Base-by-base conservation (phyloP, 2,113 vertebrate species). In the Sylvia atricapilla region DNA sequence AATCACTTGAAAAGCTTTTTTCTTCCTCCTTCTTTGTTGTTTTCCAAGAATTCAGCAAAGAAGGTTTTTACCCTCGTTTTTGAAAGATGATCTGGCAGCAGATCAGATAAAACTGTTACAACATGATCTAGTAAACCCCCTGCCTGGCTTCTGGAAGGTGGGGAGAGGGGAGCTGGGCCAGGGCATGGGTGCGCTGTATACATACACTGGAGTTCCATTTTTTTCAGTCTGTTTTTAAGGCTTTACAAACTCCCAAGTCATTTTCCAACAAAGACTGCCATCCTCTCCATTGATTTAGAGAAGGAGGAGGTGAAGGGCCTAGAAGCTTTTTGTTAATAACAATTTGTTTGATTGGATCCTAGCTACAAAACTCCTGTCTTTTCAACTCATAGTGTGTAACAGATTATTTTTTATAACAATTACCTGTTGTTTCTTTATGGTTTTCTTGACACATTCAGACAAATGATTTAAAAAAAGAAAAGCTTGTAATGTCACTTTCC, bases 1-100 rank as follows among this genome's bases (percentile, higher is more conserved):
- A 91, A 77, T 76, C 84, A 82, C 28, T 55, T 88, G 37, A 91
- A 83, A 75, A 93, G 62, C 79, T 76, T 92, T 87, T 92, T 75
- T 59, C 62, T 78, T 90, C 58, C 8, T 91, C 46, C n/a, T 8
- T 69, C 46, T 75, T 89, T 66, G 37, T 49, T 91, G 41, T 81
- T 94, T 81, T 73, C 47, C 70, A 84, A 77, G 64, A 73, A 85
- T 81, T 76, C 59, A 56, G 46, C 89, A 84, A 72, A 87, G 25
- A 78, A 79, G 39, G 27, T 49, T 39, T 79, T 86, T 47, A 44
- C n/a, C 24, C 43, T 31, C 2, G 79, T 86, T 53, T 70, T 56
- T 68, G 15, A 39, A 89, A 85, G 73, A 7, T 68, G 63, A 68
- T 77, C 15, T 52, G 53, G 66, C 72, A 63, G 9, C 67, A 73